Conservation (phyloP, 1,140 invertebrate species). For the Holotrichia oblita region DNA sequence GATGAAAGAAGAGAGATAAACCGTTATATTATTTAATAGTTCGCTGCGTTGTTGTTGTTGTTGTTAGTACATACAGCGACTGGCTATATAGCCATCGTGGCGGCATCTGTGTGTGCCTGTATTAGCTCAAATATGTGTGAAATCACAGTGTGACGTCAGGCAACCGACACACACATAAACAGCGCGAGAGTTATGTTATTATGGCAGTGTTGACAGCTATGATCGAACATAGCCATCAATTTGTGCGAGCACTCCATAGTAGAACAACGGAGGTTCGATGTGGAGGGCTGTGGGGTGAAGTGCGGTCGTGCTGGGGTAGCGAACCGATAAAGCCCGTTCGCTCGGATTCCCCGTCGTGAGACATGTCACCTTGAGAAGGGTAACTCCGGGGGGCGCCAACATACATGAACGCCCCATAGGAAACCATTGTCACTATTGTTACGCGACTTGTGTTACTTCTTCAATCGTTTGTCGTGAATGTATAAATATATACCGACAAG, state of each 20-base stretch:
- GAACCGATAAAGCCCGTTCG: conserved; percentile 15
- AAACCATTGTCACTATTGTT: conserved; percentile 41
- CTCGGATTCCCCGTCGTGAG: neutral
- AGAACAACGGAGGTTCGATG: neutral
- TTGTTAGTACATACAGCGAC: too few relatives aligned
- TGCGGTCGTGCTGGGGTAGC: neutral
- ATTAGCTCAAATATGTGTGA: conserved; percentile 38
- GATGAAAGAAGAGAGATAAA: too few relatives aligned
- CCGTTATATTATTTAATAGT: too few relatives aligned
- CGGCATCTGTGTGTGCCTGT: neutral
- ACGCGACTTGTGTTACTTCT: conserved; percentile 11
- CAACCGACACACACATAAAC: conserved; percentile 24
- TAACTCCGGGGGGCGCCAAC: conserved; percentile 31
- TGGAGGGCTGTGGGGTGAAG: neutral
- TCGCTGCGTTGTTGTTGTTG: too few relatives aligned
- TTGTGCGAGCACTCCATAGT: conserved; percentile 24
- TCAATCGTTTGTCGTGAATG: neutral
- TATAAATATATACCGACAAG: too few relatives aligned
- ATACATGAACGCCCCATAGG: conserved; percentile 38
- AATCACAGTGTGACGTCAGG: conserved; percentile 34
- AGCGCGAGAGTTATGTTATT: conserved; percentile 41
- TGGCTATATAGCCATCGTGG: neutral
- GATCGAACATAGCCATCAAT: conserved; percentile 43
- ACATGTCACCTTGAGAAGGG: conserved; percentile 43
- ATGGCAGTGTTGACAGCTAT: conserved; percentile 41